Base-by-base conservation (phyloP, 2,797 vertebrate genomes). In the Mus spretus region DNA sequence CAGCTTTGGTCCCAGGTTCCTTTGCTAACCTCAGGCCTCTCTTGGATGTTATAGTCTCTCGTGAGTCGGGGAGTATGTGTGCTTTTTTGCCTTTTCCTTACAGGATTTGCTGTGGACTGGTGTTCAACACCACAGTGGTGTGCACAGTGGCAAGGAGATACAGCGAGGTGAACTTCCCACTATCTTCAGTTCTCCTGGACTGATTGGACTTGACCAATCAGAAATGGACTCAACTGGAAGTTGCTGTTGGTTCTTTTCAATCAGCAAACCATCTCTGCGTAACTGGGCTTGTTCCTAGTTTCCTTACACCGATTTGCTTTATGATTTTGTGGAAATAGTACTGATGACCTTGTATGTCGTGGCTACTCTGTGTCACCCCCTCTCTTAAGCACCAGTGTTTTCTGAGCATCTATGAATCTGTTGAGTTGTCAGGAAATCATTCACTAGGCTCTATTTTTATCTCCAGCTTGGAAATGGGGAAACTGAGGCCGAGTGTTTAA, bases 251-350 rank as follows among this genome's bases (percentile, higher is more conserved):
- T 78, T 74, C 72, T 67, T 47, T 67, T 44, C 89, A 94, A 82
- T 47, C 37, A 82, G 77, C 6, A 85, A 84, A 4, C 95, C 22
- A 31, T 96, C 88, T 96, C 55, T 40, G 31, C 83, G 4, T 83
- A 80, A 14, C 14, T 65, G 20, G 20, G 72, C 72, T 93, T 88
- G 28, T 34, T 77, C 50, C 81, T 77, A 6, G 75, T 89, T 84
- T 83, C 28, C 77, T 93, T n/a, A 24, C 26, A 93, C 7, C 40
- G 67, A 77, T 81, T 34, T 28, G 26, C 34, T 90, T 65, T 78
- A 77, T 87, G 77, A n/a, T 81, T 86, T 96, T 92, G 40, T 84
- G 72, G 90, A 93, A 94, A 13, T 78, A 89, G 47, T 61, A 44
- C 79, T 31, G 80, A 24, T 6, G 10, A 47, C 72, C 24, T 75